phyloP scores from a whole-genome alignment of 2,113 vertebrate species.

The Meles meles region DNA sequence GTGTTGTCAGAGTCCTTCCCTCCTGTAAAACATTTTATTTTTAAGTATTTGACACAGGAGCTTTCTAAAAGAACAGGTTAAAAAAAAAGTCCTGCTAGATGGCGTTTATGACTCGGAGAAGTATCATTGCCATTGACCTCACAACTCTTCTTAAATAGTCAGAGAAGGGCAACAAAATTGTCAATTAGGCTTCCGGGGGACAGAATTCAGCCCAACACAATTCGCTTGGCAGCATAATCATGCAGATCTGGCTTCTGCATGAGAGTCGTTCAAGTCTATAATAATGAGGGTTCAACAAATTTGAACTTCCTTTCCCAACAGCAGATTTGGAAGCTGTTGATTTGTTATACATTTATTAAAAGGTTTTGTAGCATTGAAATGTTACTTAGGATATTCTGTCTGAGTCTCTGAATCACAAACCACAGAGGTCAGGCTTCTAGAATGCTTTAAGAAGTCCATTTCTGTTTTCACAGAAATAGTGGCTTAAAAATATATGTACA shows the following conservation, averaged over 20 bases:
- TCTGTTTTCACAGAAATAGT: not conserved
- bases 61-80: constrained; percentile 77
- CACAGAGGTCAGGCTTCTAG: not conserved
- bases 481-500: not conserved
- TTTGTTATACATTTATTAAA: constrained; percentile 77
- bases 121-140: constrained; percentile 84
- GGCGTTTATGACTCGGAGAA: constrained; percentile 80
- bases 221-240: constrained; percentile 80
- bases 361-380: constrained; percentile 72
- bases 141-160: constrained; percentile 83
- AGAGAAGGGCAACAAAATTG: constrained; percentile 86
- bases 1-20: constrained; percentile 57
- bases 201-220: constrained; percentile 76
- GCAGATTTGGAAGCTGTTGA: constrained; percentile 79
- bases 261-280: constrained; percentile 81
- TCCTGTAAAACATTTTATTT: constrained; percentile 76
- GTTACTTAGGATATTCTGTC: constrained; percentile 28
- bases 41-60: constrained; percentile 78
- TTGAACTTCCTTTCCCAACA: constrained; percentile 78
- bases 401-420: constrained; percentile 43
- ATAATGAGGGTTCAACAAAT: constrained; percentile 82
- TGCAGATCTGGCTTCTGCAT: constrained; percentile 79
- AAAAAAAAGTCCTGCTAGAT: constrained; percentile 69
- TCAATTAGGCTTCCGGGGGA: constrained; percentile 83
- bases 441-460: not conserved